A percentile compares a stretch with the other conserved stretches of the same genome.
Conservation (phyloP, 2,797 vertebrate genomes). For the Falco cherrug region DNA sequence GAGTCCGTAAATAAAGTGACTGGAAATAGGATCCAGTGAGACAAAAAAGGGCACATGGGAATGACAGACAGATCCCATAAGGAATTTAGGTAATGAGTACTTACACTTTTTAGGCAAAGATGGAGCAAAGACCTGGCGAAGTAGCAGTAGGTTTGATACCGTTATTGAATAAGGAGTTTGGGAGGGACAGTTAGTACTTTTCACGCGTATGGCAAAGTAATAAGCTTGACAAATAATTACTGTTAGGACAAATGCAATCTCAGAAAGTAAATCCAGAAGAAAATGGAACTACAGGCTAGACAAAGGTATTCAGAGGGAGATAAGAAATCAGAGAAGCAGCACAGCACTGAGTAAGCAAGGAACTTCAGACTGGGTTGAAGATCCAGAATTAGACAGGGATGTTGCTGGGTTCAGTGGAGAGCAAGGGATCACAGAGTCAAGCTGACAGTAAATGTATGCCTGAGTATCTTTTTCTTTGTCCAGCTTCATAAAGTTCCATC, state of each 20-base stretch:
- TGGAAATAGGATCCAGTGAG: background rate
- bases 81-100: background rate
- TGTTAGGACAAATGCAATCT: background rate
- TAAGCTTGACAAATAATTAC: background rate
- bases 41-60: background rate
- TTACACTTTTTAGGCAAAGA: background rate
- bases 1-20: background rate
- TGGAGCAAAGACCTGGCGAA: background rate
- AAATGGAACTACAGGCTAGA: background rate
- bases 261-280: background rate
- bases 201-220: background rate
- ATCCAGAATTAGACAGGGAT: background rate
- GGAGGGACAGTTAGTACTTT: background rate
- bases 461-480: background rate
- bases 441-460: background rate
- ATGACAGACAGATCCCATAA: background rate
- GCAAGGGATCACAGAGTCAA: background rate
- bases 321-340: background rate
- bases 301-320: background rate
- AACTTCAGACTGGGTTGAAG: background rate
- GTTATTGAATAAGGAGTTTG: background rate
- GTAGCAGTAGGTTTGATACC: background rate
- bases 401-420: background rate
- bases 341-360: background rate
- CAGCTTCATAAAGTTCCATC: background rate